phyloP scores from a whole-genome alignment of 2,797 vertebrate genomes.

The Fundulus diaphanus region DNA sequence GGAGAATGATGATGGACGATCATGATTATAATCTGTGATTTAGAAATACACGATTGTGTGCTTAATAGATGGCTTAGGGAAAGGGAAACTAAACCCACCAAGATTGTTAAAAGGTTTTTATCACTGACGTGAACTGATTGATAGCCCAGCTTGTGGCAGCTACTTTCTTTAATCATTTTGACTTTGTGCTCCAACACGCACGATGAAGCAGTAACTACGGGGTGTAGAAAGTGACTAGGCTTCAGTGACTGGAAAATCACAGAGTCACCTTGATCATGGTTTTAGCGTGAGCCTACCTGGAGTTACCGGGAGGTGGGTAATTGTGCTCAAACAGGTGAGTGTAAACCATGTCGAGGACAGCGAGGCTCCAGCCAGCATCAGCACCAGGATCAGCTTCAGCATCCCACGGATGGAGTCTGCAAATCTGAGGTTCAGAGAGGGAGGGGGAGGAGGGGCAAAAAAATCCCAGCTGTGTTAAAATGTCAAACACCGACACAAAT shows the following conservation, averaged over 20 bases:
- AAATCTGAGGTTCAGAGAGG: slow-evolving; percentile 81
- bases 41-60: slow-evolving; percentile 52
- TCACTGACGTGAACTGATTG: slow-evolving; percentile 31
- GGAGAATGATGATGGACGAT: slow-evolving; percentile 75
- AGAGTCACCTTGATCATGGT: slow-evolving; percentile 29
- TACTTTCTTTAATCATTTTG: not conserved
- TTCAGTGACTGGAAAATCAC: not conserved
- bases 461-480: not conserved
- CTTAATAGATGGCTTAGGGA: slow-evolving; percentile 56
- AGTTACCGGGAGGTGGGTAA: slow-evolving; percentile 95
- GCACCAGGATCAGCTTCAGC: slow-evolving; percentile 95
- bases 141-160: slow-evolving; percentile 10
- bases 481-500: slow-evolving; percentile 2
- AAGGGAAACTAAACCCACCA: slow-evolving; percentile 31
- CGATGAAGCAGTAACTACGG: not conserved
- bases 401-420: slow-evolving; percentile 97
- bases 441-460: not conserved
- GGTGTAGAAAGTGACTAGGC: not conserved
- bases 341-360: slow-evolving; percentile 96
- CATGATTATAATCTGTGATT: slow-evolving; percentile 59
- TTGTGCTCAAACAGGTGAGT: slow-evolving; percentile 90
- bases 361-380: slow-evolving; percentile 94
- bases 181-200: not conserved
- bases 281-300: slow-evolving; percentile 82
- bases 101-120: slow-evolving; percentile 41